phyloP scores from a whole-genome alignment of 2,113 vertebrate genomes.

The Mirounga angustirostris region DNA sequence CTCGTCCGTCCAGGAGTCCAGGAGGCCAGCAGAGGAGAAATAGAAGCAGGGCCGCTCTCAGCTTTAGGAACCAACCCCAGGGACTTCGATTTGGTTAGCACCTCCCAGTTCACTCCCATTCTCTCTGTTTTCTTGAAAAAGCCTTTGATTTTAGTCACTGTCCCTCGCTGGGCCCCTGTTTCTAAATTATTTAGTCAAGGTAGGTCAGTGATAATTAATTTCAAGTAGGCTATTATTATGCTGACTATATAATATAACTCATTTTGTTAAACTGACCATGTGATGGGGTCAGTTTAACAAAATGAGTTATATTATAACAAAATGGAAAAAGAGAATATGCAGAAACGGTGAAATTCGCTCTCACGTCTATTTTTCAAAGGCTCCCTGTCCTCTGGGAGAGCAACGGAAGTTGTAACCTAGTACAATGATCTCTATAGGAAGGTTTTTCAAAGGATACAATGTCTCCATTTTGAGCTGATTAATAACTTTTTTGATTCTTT shows the following conservation, averaged over 20 bases:
- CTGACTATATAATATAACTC: background rate
- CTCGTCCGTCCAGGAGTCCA: accelerated
- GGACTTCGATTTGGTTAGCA: background rate
- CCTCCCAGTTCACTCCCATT: accelerated
- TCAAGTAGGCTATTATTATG: background rate
- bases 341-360: background rate
- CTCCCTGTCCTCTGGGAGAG: background rate
- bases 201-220: background rate
- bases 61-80: background rate
- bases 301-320: background rate
- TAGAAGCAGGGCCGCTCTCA: accelerated
- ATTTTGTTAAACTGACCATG: background rate
- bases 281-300: background rate
- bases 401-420: accelerated
- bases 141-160: background rate
- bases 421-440: accelerated
- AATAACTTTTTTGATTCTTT: background rate
- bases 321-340: background rate
- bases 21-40: background rate
- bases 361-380: background rate
- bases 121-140: background rate
- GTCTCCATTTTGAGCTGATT: background rate
- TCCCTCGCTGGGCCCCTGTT: too few species aligned
- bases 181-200: background rate
- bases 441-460: background rate